Base-by-base conservation (phyloP, 2,113 vertebrate genomes). In the Perca flavescens region DNA sequence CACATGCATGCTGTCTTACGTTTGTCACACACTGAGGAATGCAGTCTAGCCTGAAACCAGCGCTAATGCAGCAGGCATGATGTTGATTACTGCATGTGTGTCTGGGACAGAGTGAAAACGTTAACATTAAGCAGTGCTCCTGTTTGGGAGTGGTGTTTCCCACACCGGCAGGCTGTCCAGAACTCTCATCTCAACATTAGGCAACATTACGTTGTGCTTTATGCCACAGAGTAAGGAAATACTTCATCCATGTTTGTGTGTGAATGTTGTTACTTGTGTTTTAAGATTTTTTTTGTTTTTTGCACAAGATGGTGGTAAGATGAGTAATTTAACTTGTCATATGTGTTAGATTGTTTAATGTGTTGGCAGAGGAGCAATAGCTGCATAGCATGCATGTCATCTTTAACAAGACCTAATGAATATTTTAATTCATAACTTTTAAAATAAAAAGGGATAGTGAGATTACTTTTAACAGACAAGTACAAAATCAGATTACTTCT, bases 51-150 rank as follows among this genome's bases (percentile, higher is more conserved):
- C 58, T 36, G 73, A 57, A 83, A 52, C 52, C 82, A 68, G 70
- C 3, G 3, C 74, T 91, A 94, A 94, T 90, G 71, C 71, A 83
- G 15, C 36, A 69, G 21, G 90, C 90, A 81, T 95, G 93, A 94
- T 94, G 63, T 79, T 86, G 86, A 93, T 94, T 92, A 94, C 63
- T 74, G 77, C 62, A 52, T 89, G 60, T 79, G 53, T 79, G 31
- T 77, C 46, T 50, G 2, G 77, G 67, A 84, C 57, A 19, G 40
- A 74, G 60, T 28, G 7, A 63, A 52, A 56, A 14, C 5, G 14
- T 77, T 84, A 43, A 74, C 66, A 12, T 58, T 77, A 60, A 74
- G 49, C 43, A 11, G 34, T n/a, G 43, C 61, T 82, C 15, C 14
- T 36, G 22, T 72, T 74, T 60, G 34, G 84, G 65, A 80, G 74